Evolutionary conservation across 2,797 vertebrate species (phyloP).

Genomic region (Mionectes olivaceus): DNA sequence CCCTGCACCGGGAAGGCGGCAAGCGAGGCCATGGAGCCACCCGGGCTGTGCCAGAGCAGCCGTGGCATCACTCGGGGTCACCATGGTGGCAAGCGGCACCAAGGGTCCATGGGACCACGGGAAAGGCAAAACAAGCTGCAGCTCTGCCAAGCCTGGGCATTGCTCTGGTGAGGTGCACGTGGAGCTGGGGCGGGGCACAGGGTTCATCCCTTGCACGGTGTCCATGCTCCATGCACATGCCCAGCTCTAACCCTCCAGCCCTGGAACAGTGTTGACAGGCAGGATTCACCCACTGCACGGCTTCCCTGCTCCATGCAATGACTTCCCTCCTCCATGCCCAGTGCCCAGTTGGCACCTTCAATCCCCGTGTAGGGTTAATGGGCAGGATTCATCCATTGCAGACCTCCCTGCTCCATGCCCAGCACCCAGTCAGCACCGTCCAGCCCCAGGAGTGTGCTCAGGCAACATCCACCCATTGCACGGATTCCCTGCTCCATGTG

Average conservation of each 20-base stretch:
- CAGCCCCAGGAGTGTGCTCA: fast-evolving
- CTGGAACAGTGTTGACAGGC: background rate
- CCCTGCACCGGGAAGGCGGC: background rate
- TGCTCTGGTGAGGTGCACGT: fast-evolving
- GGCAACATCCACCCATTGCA: background rate
- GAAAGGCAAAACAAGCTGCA: background rate
- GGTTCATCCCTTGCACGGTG: fast-evolving
- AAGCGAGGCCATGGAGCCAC: background rate
- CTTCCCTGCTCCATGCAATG: background rate
- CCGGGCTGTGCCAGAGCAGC: background rate
- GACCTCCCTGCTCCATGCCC: background rate
- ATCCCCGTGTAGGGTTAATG: fast-evolving
- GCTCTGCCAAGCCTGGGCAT: background rate
- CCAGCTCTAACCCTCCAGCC: too few relatives aligned
- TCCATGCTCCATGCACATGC: background rate
- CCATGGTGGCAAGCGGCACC: background rate
- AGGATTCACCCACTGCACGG: background rate
- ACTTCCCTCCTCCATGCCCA: background rate
- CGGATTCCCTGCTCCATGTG: fast-evolving
- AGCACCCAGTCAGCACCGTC: background rate
- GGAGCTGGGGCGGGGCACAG: background rate
- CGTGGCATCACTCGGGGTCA: background rate
- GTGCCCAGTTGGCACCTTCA: fast-evolving
- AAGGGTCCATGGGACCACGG: fast-evolving
- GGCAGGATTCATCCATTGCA: background rate